phyloP scores from a whole-genome alignment of 64 coral and sea anemone species.

The Porites australiensis region DNA sequence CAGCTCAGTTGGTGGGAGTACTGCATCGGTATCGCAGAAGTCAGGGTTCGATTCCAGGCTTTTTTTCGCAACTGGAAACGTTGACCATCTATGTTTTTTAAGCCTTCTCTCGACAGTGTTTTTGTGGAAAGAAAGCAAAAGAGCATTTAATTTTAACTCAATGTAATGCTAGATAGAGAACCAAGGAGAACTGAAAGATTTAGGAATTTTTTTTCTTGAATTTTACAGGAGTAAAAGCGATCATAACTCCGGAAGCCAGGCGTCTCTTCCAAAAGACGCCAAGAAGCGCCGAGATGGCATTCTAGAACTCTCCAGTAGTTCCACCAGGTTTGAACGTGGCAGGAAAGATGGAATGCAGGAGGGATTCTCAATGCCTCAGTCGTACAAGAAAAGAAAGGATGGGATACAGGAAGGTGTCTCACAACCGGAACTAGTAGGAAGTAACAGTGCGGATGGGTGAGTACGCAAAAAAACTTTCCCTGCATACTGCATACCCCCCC shows the following conservation, averaged over 20 bases:
- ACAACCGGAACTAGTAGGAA: conserved; percentile 66
- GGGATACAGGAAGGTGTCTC: conserved; percentile 59
- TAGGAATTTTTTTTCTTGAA: neutral
- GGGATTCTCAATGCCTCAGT: conserved; percentile 83
- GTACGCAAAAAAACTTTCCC: neutral
- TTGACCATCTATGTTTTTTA: no score
- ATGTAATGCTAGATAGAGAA: neutral
- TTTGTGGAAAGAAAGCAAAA: neutral
- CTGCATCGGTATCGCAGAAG: no score
- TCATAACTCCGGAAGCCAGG: conserved; percentile 36
- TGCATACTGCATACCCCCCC: neutral
- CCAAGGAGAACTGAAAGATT: neutral
- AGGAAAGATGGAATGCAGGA: conserved; percentile 91
- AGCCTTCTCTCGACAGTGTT: no score
- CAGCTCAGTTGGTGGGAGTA: no score
- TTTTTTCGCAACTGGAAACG: no score
- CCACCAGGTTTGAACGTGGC: conserved; percentile 57
- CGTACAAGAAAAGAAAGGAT: conserved; percentile 83
- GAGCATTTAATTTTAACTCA: neutral
- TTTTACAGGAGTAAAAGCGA: conserved; percentile 48
- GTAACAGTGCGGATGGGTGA: conserved; percentile 57
- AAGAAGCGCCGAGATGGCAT: conserved; percentile 76
- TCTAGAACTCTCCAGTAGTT: conserved; percentile 24
- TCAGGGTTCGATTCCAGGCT: no score
- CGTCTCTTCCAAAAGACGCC: conserved; percentile 29